These are phyloP conservation scores for Chaunax sp. DNA, from an alignment of 2,797 vertebrate genomes.

Conservation along the genomic window DNA sequence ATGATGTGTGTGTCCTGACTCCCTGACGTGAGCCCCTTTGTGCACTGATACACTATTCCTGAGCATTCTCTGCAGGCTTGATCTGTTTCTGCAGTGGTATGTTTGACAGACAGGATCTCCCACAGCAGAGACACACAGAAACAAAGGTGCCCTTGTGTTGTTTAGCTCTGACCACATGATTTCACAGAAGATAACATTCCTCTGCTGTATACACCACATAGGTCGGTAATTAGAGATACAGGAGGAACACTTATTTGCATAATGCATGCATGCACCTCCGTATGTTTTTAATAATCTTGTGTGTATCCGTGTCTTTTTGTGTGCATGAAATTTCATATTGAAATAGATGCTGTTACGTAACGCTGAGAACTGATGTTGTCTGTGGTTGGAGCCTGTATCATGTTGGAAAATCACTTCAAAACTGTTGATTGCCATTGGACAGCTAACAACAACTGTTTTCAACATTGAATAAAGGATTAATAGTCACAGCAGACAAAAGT, in stretches of 20 bases:
- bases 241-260: constrained; percentile 41
- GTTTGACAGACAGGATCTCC: constrained; percentile 65
- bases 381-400: not conserved
- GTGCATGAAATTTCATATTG: constrained; percentile 1
- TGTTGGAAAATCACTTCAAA: not conserved
- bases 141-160: constrained; percentile 72
- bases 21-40: constrained; percentile 3
- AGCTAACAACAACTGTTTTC: no score
- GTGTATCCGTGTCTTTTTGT: constrained; percentile 2
- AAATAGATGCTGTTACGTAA: no score
- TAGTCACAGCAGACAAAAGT: no score
- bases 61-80: constrained; percentile 25
- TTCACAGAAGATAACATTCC: constrained; percentile 72
- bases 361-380: not conserved
- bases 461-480: no score
- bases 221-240: constrained; percentile 55
- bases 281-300: constrained; percentile 12
- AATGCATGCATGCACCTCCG: constrained; percentile 17
- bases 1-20: constrained; percentile 1
- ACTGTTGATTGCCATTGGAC: no score
- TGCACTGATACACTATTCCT: not conserved
- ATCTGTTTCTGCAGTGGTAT: constrained; percentile 29
- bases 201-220: constrained; percentile 54
- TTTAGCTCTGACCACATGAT: constrained; percentile 60
- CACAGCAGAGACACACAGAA: constrained; percentile 39